Evolutionary conservation across 35 echinoderm and acorn worm genomes (phyloP).

Genomic region (Lytechinus pictus): DNA sequence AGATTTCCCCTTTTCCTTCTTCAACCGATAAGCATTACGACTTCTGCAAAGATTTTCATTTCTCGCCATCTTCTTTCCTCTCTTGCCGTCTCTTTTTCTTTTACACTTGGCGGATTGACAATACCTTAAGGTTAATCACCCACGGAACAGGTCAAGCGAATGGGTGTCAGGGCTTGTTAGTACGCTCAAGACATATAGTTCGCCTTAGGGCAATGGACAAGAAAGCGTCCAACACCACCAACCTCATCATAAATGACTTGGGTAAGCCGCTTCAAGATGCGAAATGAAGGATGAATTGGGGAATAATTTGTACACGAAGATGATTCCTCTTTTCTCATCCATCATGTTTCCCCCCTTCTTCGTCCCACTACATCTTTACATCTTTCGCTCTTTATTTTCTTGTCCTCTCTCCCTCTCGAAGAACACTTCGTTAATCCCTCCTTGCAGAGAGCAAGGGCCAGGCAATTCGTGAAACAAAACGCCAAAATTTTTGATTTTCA

Average conservation of each 20-base stretch:
- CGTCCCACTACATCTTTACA: background rate
- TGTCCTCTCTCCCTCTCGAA: background rate
- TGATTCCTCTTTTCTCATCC: conserved; percentile 38
- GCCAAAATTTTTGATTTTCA: conserved; percentile 43
- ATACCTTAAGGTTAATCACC: conserved; percentile 51
- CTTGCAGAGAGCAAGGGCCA: background rate
- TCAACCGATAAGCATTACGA: conserved; percentile 18
- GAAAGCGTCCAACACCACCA: conserved; percentile 8
- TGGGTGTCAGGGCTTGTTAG: conserved; percentile 53
- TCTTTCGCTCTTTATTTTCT: background rate
- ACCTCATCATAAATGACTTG: conserved; percentile 50
- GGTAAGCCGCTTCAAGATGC: conserved; percentile 42
- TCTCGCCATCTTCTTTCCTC: too few relatives aligned
- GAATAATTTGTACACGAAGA: conserved; percentile 55
- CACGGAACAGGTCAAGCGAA: conserved; percentile 23
- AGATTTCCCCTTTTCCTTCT: background rate
- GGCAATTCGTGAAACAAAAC: conserved; percentile 48
- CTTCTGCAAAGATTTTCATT: background rate
- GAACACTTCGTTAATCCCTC: conserved; percentile 34
- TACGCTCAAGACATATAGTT: conserved; percentile 32
- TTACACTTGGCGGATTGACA: background rate
- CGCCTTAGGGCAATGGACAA: conserved; percentile 34
- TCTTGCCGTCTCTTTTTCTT: too few relatives aligned
- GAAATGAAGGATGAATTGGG: conserved; percentile 56
- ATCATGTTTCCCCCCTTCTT: conserved; percentile 19